Evolutionary conservation across 2,797 vertebrate genomes (phyloP).

Genomic region (Threskiornis aethiopicus): DNA sequence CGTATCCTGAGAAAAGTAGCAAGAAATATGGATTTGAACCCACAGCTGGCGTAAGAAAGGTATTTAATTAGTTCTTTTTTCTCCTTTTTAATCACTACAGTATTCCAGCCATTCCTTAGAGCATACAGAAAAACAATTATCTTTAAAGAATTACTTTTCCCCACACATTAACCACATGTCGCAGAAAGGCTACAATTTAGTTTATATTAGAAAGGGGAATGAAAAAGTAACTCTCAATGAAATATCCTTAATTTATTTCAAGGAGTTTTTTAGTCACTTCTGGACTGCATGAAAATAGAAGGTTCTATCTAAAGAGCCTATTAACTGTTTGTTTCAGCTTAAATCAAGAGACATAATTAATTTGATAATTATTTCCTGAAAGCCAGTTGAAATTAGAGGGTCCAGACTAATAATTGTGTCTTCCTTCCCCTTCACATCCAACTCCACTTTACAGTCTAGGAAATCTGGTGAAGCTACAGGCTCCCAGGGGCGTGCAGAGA

Average conservation of each 20-base stretch:
- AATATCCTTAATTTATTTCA: neutral
- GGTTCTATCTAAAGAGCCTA: neutral
- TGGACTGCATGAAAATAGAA: neutral
- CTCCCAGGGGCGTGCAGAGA: neutral
- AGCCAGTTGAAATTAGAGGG: neutral
- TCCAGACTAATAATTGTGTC: neutral
- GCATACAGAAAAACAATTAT: neutral
- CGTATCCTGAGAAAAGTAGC: neutral
- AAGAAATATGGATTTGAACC: neutral
- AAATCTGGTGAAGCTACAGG: neutral
- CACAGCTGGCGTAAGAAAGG: neutral
- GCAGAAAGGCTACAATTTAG: neutral
- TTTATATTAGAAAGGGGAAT: neutral
- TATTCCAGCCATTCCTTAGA: neutral
- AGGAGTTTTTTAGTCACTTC: neutral
- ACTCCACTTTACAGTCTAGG: neutral
- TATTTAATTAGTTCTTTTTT: neutral
- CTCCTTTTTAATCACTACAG: neutral
- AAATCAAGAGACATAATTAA: neutral
- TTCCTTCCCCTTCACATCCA: neutral
- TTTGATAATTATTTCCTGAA: neutral
- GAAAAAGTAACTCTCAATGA: neutral
- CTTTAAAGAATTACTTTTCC: neutral
- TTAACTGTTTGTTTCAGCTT: neutral
- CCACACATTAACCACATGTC: neutral